Evolutionary conservation across 2,113 vertebrate genomes (phyloP).

Genomic region (Pterocles gutturalis): DNA sequence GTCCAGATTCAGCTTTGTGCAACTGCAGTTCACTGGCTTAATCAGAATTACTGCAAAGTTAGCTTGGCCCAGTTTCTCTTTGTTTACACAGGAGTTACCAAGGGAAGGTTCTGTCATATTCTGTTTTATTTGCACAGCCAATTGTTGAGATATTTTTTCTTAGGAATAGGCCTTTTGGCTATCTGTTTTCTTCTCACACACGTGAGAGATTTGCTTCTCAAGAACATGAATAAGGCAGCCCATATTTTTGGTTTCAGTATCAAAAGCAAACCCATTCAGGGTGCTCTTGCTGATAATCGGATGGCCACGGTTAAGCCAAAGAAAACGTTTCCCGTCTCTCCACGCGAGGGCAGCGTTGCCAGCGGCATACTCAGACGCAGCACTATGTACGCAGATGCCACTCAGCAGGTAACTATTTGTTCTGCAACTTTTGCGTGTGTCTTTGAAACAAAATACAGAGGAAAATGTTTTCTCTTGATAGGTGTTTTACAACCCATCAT

Average conservation of each 20-base stretch:
- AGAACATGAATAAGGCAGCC: not conserved
- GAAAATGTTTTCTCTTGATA: not conserved
- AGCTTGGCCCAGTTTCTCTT: not conserved
- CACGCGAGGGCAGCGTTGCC: slow-evolving; percentile 15
- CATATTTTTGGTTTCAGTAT: not conserved
- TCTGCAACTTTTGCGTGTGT: not conserved
- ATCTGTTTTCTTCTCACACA: not conserved
- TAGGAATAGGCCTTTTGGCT: not conserved
- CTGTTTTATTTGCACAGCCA: not conserved
- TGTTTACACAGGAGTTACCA: not conserved
- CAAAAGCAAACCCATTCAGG: not conserved
- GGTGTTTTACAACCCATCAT: not conserved
- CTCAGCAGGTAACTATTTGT: not conserved
- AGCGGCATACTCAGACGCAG: accelerated
- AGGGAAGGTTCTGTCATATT: not conserved
- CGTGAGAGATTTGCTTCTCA: not conserved
- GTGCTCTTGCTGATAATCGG: not conserved
- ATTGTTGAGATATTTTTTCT: not conserved
- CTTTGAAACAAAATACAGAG: not conserved
- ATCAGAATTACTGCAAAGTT: not conserved
- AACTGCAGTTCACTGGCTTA: not conserved
- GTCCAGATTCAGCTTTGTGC: not conserved
- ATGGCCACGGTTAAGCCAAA: not conserved
- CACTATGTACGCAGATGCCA: not conserved
- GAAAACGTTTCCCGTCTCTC: not conserved